A percentile compares a stretch with the other conserved stretches of the same genome.
Evolutionary conservation across 2,113 vertebrate genomes (phyloP).

Genomic region (Crypturellus undulatus): DNA sequence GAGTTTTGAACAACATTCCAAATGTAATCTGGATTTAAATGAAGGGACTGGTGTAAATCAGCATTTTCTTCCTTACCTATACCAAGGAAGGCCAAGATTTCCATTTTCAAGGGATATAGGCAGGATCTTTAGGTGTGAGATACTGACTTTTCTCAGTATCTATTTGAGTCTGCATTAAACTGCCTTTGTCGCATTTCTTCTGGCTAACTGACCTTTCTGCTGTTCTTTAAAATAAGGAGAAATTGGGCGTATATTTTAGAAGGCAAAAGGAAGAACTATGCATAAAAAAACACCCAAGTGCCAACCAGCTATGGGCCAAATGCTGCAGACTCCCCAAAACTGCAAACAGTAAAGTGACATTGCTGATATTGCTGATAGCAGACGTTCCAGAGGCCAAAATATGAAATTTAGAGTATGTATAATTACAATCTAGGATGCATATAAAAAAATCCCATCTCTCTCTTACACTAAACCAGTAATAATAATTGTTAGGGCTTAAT

Average conservation of each 20-base stretch:
- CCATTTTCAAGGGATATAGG: neutral
- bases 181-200: neutral
- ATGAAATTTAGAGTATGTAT: neutral
- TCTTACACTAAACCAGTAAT: neutral
- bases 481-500: neutral
- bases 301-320: neutral
- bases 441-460: neutral
- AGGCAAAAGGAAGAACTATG: neutral
- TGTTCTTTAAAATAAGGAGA: neutral
- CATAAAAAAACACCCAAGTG: neutral
- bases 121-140: neutral
- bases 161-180: neutral
- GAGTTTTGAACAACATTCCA: neutral
- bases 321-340: neutral
- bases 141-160: neutral
- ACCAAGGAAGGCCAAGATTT: neutral
- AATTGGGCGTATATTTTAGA: neutral
- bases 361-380: neutral
- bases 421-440: neutral
- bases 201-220: neutral
- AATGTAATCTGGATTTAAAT: neutral
- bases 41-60: neutral
- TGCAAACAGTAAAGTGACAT: neutral
- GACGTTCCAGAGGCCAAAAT: neutral
- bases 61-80: accelerated